Evolutionary conservation across 2,888 invertebrate species (phyloP).

Genomic region (Apotomis turbidana): DNA sequence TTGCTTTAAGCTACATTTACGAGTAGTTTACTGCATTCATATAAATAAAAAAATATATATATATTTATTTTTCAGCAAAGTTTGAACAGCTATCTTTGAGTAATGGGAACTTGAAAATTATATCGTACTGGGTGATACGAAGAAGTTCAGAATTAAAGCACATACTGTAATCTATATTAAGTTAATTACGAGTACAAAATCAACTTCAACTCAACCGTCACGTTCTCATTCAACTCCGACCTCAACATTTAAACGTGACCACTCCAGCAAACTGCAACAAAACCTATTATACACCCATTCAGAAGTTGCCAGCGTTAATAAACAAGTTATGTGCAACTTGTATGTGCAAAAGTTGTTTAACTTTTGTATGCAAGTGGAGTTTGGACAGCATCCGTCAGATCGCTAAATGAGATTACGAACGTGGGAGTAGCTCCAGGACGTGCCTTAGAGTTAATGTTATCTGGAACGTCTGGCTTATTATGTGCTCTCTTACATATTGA

Average conservation of each 20-base stretch:
- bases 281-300: conserved; percentile 21
- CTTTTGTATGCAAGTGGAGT: conserved; percentile 24
- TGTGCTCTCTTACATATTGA: neutral
- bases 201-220: conserved; percentile 8
- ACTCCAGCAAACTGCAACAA: neutral
- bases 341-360: neutral
- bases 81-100: too few relatives aligned
- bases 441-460: conserved; percentile 4
- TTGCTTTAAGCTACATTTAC: too few relatives aligned
- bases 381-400: conserved; percentile 37
- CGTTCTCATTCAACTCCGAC: neutral
- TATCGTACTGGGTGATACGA: too few relatives aligned
- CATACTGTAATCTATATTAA: too few relatives aligned
- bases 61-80: too few relatives aligned
- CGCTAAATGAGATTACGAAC: conserved; percentile 36
- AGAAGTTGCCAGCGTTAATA: conserved; percentile 9
- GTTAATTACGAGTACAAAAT: neutral
- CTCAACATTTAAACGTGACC: neutral
- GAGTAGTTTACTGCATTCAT: too few relatives aligned
- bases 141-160: too few relatives aligned
- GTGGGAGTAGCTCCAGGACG: neutral
- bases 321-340: neutral
- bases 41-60: too few relatives aligned
- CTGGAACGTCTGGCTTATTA: neutral
- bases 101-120: too few relatives aligned